Evolutionary conservation across 2,888 invertebrate species (phyloP), one percentile per base, ranked within the genome.

Genomic region (Ischnura elegans): DNA sequence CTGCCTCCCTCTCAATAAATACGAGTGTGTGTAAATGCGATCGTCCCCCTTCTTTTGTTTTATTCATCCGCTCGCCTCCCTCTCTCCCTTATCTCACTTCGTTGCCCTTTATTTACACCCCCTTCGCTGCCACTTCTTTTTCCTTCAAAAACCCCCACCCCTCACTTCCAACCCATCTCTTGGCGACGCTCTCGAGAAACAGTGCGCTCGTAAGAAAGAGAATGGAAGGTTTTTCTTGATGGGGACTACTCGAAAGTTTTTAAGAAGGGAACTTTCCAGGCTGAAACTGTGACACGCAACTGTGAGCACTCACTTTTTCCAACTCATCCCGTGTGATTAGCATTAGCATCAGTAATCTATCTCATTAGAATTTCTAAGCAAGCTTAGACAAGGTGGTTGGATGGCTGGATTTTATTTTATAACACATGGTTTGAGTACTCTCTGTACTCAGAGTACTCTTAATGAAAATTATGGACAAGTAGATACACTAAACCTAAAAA

Each of bases 21-120:
- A 76, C 76, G 76, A 76, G 76, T 76, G 76, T 76, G 76, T 76
- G 76, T 76, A 76, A 76, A 76, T 76, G 61, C 61, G 36, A 8
- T 36, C 25, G 19, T 10, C 51, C 61, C 25, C 76, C 76, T 13
- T 51, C 76, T 76, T 76, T 76, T 76, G 76, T 76, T 76, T 76
- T 76, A 76, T 76, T 76, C 76, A 76, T 76, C 36, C 76, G 76
- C 76, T 76, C 51, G 29, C 66, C 66, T 6, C 66, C 21, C 36
- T 3, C 76, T 36, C 76, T n/a, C 76, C 76, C 76, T 76, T 36
- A 76, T 76, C 76, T 36, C 36, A 36, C 76, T 76, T 36, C 76
- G 76, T 36, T 76, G 76, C 29, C 76, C 76, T 76, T 76, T 76
- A 76, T 76, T 76, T 76, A 76, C 76, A 13, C 36, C 66, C 66